Percentiles rank a stretch among this genome's conserved stretches.
phyloP scores from a whole-genome alignment of 2,888 invertebrate species.

The Muscina levida region DNA sequence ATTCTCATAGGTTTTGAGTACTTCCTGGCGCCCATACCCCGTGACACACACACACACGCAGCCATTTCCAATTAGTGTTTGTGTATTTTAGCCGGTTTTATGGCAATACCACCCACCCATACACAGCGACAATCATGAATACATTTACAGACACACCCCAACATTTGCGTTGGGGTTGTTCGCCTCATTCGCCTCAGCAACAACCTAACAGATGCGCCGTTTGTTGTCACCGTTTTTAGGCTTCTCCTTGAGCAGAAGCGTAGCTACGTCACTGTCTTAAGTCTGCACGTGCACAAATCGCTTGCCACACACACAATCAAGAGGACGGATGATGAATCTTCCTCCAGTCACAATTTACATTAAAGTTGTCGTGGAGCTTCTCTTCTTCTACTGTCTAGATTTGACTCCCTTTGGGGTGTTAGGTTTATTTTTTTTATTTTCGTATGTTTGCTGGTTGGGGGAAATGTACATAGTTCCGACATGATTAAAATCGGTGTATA shows the following conservation, averaged over 20 bases:
- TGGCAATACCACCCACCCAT: slow-evolving; percentile 40
- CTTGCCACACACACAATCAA: not conserved
- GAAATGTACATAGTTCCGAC: too few species aligned
- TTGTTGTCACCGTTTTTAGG: not conserved
- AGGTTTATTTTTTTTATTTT: too few species aligned
- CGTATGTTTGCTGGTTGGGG: too few species aligned
- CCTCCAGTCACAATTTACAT: not conserved
- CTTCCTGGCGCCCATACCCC: not conserved
- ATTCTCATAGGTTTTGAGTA: not conserved
- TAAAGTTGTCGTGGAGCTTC: not conserved
- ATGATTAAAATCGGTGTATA: too few species aligned
- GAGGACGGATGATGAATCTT: not conserved
- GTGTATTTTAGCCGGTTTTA: slow-evolving; percentile 34
- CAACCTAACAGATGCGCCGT: not conserved
- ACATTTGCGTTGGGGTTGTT: slow-evolving; percentile 76
- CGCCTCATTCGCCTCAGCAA: not conserved
- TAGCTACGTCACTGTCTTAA: slow-evolving; percentile 66
- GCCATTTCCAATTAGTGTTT: slow-evolving; percentile 7
- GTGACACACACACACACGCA: not conserved
- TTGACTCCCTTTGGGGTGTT: slow-evolving; percentile 9
- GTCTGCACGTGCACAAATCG: slow-evolving; percentile 66
- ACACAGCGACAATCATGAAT: slow-evolving; percentile 73
- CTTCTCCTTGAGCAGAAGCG: not conserved
- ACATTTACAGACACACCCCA: slow-evolving; percentile 76
- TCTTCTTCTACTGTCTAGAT: not conserved